Percentiles rank a stretch among this genome's conserved stretches.
Conservation (phyloP, 2,888 invertebrate genomes). For the Lycocerus yunnanus region DNA sequence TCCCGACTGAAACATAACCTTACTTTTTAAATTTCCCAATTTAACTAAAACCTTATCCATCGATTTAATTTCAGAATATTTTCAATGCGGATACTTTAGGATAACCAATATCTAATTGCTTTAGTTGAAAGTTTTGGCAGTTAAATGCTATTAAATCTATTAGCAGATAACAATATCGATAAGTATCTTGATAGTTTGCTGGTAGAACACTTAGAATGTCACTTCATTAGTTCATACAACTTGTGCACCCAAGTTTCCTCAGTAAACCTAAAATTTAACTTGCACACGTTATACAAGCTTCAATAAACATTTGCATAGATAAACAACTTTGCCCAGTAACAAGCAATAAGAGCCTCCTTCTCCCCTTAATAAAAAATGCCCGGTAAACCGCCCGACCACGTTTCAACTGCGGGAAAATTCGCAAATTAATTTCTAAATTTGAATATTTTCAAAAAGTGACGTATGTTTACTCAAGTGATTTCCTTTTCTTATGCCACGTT, state of each 20-base stretch:
- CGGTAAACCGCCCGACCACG: too few species aligned
- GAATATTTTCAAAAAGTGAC: neutral
- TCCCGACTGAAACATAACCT: too few species aligned
- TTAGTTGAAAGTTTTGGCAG: too few species aligned
- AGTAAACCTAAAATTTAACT: neutral
- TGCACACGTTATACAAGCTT: slow-evolving; percentile 10
- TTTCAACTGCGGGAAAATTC: neutral
- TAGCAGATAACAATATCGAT: slow-evolving; percentile 2
- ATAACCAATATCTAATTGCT: neutral
- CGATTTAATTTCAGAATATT: neutral
- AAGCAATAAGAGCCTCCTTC: neutral
- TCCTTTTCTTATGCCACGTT: neutral
- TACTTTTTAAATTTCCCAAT: too few species aligned
- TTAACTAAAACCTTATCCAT: too few species aligned
- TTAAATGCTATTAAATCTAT: neutral
- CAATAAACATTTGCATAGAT: slow-evolving; percentile 6
- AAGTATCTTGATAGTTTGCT: slow-evolving; percentile 10
- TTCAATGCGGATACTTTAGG: neutral
- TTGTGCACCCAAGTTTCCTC: slow-evolving; percentile 8
- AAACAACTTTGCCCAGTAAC: neutral
- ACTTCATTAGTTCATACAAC: slow-evolving; percentile 21
- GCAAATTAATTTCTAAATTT: neutral
- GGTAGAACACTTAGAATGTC: slow-evolving; percentile 6
- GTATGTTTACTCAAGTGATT: neutral
- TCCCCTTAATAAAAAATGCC: neutral